Percentiles rank a stretch among this genome's conserved stretches.
Evolutionary conservation across 2,113 vertebrate species (phyloP).

Genomic region (Serinus canaria): DNA sequence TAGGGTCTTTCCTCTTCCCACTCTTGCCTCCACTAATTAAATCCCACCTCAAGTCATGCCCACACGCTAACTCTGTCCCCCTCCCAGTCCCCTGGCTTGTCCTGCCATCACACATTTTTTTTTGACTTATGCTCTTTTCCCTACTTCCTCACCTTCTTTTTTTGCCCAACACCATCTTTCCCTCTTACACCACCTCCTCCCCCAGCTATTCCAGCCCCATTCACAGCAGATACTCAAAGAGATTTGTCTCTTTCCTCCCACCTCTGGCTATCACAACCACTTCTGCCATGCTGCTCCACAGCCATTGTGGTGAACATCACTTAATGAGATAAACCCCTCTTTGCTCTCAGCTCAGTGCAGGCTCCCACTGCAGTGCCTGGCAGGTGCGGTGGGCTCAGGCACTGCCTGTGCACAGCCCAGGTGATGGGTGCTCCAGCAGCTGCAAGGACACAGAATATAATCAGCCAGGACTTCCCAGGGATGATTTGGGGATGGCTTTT

Average conservation of each 20-base stretch:
- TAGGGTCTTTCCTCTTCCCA: not conserved
- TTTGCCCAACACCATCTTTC: not conserved
- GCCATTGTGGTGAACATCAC: not conserved
- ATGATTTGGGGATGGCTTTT: not conserved
- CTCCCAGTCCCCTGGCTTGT: not conserved
- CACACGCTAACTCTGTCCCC: not conserved
- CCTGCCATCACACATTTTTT: not conserved
- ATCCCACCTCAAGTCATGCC: not conserved
- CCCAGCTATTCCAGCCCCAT: not conserved
- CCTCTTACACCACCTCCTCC: not conserved
- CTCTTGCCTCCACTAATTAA: not conserved
- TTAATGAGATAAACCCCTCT: not conserved
- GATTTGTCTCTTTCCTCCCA: not conserved
- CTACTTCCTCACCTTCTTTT: not conserved
- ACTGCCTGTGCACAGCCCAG: not conserved
- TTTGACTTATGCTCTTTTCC: not conserved
- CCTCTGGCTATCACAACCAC: not conserved
- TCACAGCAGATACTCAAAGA: not conserved
- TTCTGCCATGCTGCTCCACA: not conserved
- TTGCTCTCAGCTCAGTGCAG: not conserved
- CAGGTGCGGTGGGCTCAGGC: not conserved
- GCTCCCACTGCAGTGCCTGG: not conserved
- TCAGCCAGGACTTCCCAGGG: not conserved
- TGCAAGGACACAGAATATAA: not conserved
- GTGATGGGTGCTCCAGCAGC: not conserved